Evolutionary conservation across 2,113 vertebrate species (phyloP).

Genomic region (Lepus europaeus): DNA sequence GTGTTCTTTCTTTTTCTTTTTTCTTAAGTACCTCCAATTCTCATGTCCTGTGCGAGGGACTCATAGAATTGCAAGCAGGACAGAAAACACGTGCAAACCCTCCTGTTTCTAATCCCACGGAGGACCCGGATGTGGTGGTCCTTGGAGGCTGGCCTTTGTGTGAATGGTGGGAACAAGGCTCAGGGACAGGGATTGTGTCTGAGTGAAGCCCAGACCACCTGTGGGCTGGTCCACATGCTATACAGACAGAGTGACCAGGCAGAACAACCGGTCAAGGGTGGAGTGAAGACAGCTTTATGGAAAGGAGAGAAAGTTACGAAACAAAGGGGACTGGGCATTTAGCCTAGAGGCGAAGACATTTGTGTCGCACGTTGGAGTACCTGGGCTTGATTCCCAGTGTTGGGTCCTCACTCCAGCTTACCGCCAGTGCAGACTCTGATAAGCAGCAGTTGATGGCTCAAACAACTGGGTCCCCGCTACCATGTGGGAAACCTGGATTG

Average conservation of each 20-base stretch:
- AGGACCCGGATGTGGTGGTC: conserved; percentile 67
- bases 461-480: no score
- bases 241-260: conserved; percentile 19
- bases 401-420: no score
- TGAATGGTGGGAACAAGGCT: conserved; percentile 76
- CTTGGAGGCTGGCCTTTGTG: conserved; percentile 73
- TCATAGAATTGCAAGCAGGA: conserved; percentile 65
- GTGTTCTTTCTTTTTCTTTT: conserved; percentile 50
- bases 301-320: background rate
- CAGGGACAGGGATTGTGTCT: conserved; percentile 45
- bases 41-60: conserved; percentile 67
- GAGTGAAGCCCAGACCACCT: conserved; percentile 48
- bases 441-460: no score
- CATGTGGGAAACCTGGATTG: no score
- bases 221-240: background rate
- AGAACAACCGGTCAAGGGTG: background rate
- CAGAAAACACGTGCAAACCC: conserved; percentile 68
- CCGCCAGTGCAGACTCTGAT: no score
- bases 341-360: no score
- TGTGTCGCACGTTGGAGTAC: no score
- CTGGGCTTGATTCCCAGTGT: no score
- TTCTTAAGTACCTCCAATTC: conserved; percentile 64
- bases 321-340: background rate
- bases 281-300: conserved; percentile 13
- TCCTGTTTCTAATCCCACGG: conserved; percentile 75